Percentiles rank a stretch among this genome's conserved stretches.
Conservation (phyloP, 2,113 vertebrate genomes). For the Condylura cristata region DNA sequence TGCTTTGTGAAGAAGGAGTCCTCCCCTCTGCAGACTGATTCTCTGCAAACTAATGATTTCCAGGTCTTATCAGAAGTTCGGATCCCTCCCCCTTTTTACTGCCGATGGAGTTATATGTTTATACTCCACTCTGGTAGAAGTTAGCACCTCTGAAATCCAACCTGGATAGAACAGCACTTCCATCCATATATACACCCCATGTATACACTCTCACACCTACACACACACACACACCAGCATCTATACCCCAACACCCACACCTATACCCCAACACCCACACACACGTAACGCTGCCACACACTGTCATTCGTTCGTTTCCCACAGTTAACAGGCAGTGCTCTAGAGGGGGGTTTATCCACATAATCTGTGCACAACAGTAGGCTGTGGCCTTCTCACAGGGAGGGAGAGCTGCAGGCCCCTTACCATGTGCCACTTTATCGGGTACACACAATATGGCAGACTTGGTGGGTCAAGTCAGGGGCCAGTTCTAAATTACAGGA, state of each 20-base stretch:
- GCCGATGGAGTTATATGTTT: too few relatives aligned
- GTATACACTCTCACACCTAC: too few relatives aligned
- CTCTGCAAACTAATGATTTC: too few relatives aligned
- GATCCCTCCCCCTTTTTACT: too few relatives aligned
- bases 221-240: not conserved
- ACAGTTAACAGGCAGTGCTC: not conserved
- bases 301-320: not conserved
- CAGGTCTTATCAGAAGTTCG: too few relatives aligned
- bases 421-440: not conserved
- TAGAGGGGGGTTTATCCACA: not conserved
- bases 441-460: accelerated
- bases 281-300: not conserved
- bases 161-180: too few relatives aligned
- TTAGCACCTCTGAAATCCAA: too few relatives aligned
- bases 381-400: not conserved
- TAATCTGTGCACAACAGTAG: not conserved
- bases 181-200: too few relatives aligned
- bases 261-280: not conserved
- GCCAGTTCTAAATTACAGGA: not conserved
- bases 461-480: not conserved
- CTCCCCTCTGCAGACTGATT: too few relatives aligned
- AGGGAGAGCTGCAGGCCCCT: not conserved
- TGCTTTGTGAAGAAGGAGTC: too few relatives aligned
- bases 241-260: not conserved
- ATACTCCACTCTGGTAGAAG: too few relatives aligned